These are phyloP conservation scores for Cyanocitta stelleri DNA, from an alignment of 2,113 vertebrate genomes.

Conservation along the genomic window DNA sequence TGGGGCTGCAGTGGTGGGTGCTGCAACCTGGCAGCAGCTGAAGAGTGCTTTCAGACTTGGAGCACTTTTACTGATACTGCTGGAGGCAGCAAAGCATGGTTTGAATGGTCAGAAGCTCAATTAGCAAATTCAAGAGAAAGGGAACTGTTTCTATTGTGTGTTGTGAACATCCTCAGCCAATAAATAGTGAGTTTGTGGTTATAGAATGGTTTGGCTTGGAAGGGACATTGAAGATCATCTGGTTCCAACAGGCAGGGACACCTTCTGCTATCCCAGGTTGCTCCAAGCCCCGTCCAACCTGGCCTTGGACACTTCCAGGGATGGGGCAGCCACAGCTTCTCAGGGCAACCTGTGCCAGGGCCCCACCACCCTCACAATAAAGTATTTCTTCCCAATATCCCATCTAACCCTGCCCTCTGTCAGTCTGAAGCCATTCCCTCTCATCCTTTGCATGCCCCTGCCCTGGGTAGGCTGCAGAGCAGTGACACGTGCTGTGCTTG, in stretches of 20 bases:
- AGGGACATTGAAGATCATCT: background rate
- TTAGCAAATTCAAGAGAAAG: background rate
- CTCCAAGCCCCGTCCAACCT: fast-evolving
- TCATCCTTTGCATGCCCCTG: background rate
- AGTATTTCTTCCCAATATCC: background rate
- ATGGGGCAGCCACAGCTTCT: background rate
- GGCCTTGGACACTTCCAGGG: background rate
- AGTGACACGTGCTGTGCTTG: background rate
- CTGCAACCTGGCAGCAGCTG: background rate
- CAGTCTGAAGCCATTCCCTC: background rate
- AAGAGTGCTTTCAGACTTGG: background rate
- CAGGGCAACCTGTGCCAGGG: background rate
- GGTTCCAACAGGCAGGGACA: background rate
- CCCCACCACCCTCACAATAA: fast-evolving
- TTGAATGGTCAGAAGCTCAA: background rate
- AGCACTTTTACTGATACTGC: background rate
- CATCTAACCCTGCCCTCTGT: background rate
- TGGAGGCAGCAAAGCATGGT: background rate
- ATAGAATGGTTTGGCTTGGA: background rate
- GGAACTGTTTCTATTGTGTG: background rate
- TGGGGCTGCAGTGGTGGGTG: background rate
- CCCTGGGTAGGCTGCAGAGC: background rate
- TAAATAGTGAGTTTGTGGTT: background rate
- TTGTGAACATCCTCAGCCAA: background rate
- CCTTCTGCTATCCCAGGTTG: fast-evolving